Evolutionary conservation across 2,888 invertebrate genomes (phyloP).

Genomic region (Tipula lateralis): DNA sequence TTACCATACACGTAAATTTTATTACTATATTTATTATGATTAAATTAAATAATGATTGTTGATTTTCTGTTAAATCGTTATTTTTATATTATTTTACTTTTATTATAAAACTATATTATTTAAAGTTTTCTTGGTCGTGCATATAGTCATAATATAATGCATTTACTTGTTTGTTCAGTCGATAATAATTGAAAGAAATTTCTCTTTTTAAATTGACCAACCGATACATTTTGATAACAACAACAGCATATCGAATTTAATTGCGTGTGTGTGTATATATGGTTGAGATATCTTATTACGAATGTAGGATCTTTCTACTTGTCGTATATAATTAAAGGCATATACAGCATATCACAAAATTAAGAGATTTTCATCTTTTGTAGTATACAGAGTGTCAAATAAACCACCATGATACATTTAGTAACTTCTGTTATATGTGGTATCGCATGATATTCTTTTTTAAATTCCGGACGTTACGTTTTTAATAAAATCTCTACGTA

Average conservation of each 20-base stretch:
- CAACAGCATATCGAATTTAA: neutral
- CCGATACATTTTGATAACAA: neutral
- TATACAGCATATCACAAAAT: no score
- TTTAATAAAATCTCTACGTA: no score
- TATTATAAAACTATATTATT: neutral
- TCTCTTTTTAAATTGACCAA: neutral
- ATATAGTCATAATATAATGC: neutral
- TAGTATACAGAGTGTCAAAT: no score
- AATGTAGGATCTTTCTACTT: no score
- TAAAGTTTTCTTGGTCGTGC: neutral
- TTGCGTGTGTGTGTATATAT: no score
- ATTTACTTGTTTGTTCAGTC: neutral
- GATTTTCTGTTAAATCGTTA: neutral
- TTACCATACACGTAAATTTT: neutral
- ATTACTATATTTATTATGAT: neutral
- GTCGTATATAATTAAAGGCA: no score
- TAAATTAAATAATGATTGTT: constrained; percentile 14
- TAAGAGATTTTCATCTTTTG: no score
- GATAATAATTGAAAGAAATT: neutral
- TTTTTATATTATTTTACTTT: neutral
- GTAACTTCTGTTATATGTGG: no score
- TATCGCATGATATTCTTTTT: no score
- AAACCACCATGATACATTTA: no score
- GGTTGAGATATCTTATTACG: no score
- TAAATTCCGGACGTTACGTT: no score